phyloP scores from a whole-genome alignment of 2,797 vertebrate species.

The Spatula versicolor region DNA sequence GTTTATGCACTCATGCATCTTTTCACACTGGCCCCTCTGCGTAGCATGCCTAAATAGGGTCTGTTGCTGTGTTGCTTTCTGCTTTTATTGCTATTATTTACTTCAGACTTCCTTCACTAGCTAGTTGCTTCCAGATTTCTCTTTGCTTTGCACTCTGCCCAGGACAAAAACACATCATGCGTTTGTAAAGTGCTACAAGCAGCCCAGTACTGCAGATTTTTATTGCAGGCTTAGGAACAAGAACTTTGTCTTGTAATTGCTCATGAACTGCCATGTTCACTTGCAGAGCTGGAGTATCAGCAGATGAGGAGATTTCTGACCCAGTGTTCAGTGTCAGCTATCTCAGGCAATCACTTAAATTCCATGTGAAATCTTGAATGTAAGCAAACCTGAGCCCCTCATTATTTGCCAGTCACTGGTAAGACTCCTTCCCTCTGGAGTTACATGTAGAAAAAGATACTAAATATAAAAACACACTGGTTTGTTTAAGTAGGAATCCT shows the following conservation, averaged over 20 bases:
- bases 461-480: not conserved
- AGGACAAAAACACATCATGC: not conserved
- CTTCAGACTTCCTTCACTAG: constrained; percentile 1
- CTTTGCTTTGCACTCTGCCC: not conserved
- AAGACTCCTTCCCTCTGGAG: not conserved
- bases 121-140: not conserved
- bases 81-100: constrained; percentile 36
- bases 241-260: not conserved
- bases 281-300: not conserved
- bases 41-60: constrained; percentile 11
- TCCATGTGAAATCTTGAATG: not conserved
- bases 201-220: not conserved
- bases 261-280: not conserved
- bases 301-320: not conserved
- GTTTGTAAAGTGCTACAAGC: not conserved
- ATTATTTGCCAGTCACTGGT: not conserved
- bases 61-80: constrained; percentile 18
- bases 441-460: not conserved
- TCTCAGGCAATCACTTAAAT: not conserved
- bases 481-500: not conserved
- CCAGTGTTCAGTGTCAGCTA: not conserved
- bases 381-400: not conserved
- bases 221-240: not conserved
- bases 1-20: not conserved
- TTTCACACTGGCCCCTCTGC: not conserved